These are phyloP conservation scores for Phrynocephalus forsythii DNA, from an alignment of 2,797 vertebrate genomes.

Conservation along the genomic window DNA sequence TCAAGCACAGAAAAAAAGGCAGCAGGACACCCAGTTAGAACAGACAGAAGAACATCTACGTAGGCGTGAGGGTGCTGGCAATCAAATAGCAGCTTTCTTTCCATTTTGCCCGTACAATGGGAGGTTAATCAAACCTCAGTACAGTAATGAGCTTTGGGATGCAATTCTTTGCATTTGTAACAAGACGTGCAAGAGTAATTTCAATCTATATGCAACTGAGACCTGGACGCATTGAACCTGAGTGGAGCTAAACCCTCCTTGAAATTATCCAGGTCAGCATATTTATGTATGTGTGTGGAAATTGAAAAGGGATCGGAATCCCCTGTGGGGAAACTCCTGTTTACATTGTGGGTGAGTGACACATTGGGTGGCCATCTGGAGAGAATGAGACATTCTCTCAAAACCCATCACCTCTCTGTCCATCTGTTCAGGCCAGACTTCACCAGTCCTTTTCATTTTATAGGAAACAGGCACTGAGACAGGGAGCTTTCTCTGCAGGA, in stretches of 20 bases:
- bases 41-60: background rate
- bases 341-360: background rate
- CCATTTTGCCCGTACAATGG: background rate
- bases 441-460: background rate
- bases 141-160: background rate
- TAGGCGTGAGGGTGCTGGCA: background rate
- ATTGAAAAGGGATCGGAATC: background rate
- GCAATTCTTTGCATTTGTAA: conserved; percentile 9
- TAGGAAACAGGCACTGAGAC: background rate
- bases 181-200: background rate
- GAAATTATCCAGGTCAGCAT: background rate
- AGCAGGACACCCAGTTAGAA: background rate
- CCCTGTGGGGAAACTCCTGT: background rate
- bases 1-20: background rate
- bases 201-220: background rate
- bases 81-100: conserved; percentile 8
- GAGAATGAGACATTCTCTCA: background rate
- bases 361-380: background rate
- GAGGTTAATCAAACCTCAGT: conserved; percentile 16
- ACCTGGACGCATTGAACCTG: background rate
- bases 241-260: background rate
- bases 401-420: background rate
- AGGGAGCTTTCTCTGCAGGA: background rate
- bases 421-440: background rate
- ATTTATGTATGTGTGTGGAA: background rate